Base-by-base conservation (phyloP, 2,113 vertebrate species). In the Catagonus wagneri region DNA sequence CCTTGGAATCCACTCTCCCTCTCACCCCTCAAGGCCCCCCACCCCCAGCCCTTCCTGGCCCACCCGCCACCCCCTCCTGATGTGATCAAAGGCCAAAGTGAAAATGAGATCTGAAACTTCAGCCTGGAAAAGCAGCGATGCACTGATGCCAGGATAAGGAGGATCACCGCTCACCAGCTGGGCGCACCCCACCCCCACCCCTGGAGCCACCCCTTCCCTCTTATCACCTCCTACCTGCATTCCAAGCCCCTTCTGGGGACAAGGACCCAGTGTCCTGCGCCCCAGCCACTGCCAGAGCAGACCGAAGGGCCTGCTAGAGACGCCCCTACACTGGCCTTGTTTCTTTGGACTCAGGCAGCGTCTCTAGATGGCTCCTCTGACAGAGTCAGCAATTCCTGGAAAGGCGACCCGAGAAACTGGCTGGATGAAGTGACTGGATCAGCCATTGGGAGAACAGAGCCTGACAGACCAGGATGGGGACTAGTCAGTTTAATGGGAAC, bases 51-150 rank as follows among this genome's bases (percentile, higher is more conserved):
- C 44, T 72, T 58, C 76, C 58, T 58, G 81, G 32, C 81, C 92
- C 60, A 76, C 61, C 90, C 16, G 39, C 68, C 56, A 80, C 52
- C 61, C 61, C 0, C 1, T 39, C 83, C 13, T 29, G 27, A 68
- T 90, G 56, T 60, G 91, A 86, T 75, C 81, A 89, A 83, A 96
- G 2, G 92, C 96, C 97, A 96, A 52, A 89, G 96, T 92, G 97
- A 95, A 98, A 97, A 91, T 0, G 92, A 95, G 97, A 96, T 72
- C 66, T 95, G 97, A 97, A 97, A 98, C 97, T 97, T 93, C 95
- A 98, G 96, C 95, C 97, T 96, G 85, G 92, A 81, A 50, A 87
- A 92, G 95, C 56, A 0, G 25, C 60, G 34, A 23, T 29, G 75
- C 1, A 12, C n/a, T 90, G 92, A 87, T 97, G 97, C 44, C 0